A percentile compares a stretch with the other conserved stretches of the same genome.
These are phyloP conservation scores for Drosophila azteca DNA, from an alignment of 1,140 invertebrate genomes.

Conservation along the genomic window DNA sequence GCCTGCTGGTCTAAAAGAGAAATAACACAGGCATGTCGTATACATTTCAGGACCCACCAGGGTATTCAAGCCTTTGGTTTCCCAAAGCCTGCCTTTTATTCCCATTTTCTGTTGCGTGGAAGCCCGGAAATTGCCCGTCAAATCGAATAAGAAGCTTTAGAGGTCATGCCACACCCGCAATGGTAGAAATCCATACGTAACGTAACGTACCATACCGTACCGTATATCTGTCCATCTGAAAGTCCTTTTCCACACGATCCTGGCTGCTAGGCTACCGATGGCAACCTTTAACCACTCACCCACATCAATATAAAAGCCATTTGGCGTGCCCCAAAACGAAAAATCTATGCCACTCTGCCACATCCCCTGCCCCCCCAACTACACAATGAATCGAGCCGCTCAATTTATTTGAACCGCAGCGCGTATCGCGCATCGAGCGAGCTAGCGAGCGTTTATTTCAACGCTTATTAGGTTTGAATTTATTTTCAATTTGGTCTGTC, in stretches of 20 bases:
- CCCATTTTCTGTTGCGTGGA: not conserved
- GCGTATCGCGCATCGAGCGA: constrained; percentile 2
- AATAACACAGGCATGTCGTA: too few species aligned
- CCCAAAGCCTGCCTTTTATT: too few species aligned
- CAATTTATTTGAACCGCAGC: constrained; percentile 55
- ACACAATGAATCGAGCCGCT: constrained; percentile 15
- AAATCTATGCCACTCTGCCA: not conserved
- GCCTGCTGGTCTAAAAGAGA: too few species aligned
- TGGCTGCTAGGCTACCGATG: not conserved
- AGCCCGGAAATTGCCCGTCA: constrained; percentile 41
- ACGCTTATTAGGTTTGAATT: constrained; percentile 76
- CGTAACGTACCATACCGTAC: constrained; percentile 19
- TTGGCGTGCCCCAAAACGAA: constrained; percentile 21
- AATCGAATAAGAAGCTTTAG: constrained; percentile 29
- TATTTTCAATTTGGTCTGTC: constrained; percentile 79
- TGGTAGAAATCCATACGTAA: constrained; percentile 45
- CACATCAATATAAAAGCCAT: constrained; percentile 48
- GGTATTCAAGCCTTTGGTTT: not conserved
- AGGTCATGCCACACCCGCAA: constrained; percentile 34
- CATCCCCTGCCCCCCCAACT: constrained; percentile 4
- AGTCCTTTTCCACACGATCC: constrained; percentile 23
- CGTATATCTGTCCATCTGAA: constrained; percentile 30
- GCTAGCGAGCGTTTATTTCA: constrained; percentile 47
- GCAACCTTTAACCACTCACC: constrained; percentile 8
- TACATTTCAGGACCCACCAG: not conserved